Evolutionary conservation across 2,888 invertebrate genomes (phyloP).

Genomic region (Caenorhabditis doughertyi): DNA sequence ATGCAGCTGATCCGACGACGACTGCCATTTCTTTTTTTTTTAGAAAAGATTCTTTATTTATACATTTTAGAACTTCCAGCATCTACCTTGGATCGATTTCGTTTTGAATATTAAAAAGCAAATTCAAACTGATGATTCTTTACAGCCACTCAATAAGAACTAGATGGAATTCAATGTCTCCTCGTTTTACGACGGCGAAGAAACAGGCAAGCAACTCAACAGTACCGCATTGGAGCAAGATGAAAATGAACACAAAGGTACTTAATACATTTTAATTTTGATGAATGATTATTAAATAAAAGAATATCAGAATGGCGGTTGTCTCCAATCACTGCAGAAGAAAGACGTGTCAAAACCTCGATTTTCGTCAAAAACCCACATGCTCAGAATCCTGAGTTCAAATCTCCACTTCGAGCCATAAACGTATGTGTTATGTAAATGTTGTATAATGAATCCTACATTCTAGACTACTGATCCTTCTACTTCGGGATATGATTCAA

Average conservation of each 20-base stretch:
- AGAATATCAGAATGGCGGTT: slow-evolving; percentile 56
- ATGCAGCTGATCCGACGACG: slow-evolving; percentile 34
- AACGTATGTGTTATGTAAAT: slow-evolving; percentile 17
- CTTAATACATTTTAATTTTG: not conserved
- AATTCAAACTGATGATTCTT: not conserved
- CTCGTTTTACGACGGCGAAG: slow-evolving; percentile 59
- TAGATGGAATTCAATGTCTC: slow-evolving; percentile 62
- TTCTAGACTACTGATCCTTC: slow-evolving; percentile 28
- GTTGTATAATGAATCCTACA: no score
- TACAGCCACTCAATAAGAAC: slow-evolving; percentile 7
- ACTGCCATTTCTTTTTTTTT: not conserved
- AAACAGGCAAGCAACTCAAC: slow-evolving; percentile 42
- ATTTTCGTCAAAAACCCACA: slow-evolving; percentile 6
- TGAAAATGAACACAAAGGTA: slow-evolving; percentile 52
- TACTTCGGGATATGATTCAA: slow-evolving; percentile 31
- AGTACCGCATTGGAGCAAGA: slow-evolving; percentile 58
- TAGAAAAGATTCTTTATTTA: not conserved
- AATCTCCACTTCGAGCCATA: slow-evolving; percentile 18
- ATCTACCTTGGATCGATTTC: no score
- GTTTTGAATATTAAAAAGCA: no score
- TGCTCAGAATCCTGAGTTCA: slow-evolving; percentile 1
- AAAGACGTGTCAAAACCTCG: slow-evolving; percentile 12
- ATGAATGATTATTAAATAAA: not conserved
- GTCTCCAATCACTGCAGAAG: slow-evolving; percentile 55
- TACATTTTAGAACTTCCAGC: no score